These are phyloP conservation scores for Neofelis nebulosa DNA, from an alignment of 2,113 vertebrate genomes.

Conservation along the genomic window DNA sequence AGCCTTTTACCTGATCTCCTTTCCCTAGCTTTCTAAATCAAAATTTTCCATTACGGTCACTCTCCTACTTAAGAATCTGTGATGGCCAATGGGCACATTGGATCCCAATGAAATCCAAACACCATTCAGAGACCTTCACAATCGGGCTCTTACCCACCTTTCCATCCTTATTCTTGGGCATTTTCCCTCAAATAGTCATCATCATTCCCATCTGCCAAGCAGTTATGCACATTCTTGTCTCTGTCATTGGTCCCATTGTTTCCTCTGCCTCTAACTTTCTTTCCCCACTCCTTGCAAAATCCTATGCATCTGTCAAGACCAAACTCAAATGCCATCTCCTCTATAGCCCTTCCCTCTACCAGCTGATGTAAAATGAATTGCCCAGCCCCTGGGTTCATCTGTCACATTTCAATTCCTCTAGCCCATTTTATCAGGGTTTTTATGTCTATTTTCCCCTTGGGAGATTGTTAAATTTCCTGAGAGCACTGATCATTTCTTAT, in stretches of 20 bases:
- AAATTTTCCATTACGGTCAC: neutral
- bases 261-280: neutral
- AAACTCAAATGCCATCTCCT: neutral
- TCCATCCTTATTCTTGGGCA: neutral
- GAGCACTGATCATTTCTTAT: neutral
- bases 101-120: neutral
- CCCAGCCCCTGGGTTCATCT: neutral
- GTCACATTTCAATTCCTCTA: neutral
- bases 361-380: neutral
- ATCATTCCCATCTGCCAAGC: neutral
- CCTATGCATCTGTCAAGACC: neutral
- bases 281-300: neutral
- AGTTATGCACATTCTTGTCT: neutral
- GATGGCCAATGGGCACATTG: no score
- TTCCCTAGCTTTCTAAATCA: neutral
- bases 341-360: neutral
- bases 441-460: neutral
- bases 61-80: neutral
- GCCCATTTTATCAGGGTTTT: neutral
- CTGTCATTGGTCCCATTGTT: neutral
- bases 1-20: neutral
- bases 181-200: neutral
- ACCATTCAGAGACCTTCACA: neutral
- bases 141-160: neutral
- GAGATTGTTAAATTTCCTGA: neutral